phyloP scores from a whole-genome alignment of 1,140 invertebrate genomes.

The Pseudomyrmex concolor region DNA sequence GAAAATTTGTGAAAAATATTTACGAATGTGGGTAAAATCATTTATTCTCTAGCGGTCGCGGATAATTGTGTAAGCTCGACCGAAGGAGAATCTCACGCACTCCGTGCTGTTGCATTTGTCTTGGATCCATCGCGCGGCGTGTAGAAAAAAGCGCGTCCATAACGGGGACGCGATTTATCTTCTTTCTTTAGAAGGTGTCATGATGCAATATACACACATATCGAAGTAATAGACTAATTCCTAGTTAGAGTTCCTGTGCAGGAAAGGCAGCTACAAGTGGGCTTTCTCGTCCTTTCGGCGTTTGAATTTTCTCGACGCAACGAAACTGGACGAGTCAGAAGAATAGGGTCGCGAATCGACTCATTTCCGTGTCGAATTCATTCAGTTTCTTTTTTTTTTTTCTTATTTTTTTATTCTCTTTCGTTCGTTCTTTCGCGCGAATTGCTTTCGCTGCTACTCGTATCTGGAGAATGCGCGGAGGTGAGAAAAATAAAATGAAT shows the following conservation, averaged over 20 bases:
- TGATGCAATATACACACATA: constrained; percentile 69
- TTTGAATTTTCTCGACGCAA: not conserved
- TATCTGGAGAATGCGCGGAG: constrained; percentile 24
- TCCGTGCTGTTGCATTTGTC: constrained; percentile 31
- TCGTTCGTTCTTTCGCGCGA: not conserved
- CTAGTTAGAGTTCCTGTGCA: constrained; percentile 73
- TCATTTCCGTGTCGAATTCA: not conserved
- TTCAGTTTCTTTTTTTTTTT: not conserved
- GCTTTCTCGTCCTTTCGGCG: constrained; percentile 54
- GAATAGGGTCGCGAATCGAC: constrained; percentile 24
- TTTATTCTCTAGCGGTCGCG: too few species aligned
- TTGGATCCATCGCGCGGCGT: not conserved
- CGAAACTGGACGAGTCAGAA: constrained; percentile 4
- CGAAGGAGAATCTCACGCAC: not conserved
- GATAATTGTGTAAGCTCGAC: too few species aligned
- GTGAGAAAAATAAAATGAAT: not conserved
- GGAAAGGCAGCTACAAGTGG: constrained; percentile 51
- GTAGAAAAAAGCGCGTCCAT: constrained; percentile 32
- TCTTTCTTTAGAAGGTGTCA: constrained; percentile 69
- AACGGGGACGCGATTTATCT: constrained; percentile 54
- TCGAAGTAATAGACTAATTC: constrained; percentile 69
- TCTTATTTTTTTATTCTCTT: not conserved
- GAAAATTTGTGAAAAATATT: too few species aligned
- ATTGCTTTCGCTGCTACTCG: constrained; percentile 38
- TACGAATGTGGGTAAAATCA: too few species aligned